phyloP scores from a whole-genome alignment of 2,888 invertebrate genomes.

The Scaptomyza parva region DNA sequence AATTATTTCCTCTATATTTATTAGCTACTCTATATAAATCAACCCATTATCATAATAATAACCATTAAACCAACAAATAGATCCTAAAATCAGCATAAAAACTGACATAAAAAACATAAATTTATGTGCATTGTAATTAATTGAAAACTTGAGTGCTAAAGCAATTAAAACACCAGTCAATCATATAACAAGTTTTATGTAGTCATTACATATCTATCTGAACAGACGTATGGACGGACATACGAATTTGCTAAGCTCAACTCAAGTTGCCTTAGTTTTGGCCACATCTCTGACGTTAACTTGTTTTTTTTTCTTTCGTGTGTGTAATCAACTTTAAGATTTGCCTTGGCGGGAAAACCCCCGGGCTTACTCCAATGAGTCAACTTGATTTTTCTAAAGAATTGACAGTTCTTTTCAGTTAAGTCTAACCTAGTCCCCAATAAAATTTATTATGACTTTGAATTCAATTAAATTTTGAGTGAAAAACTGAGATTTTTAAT shows the following conservation, averaged over 20 bases:
- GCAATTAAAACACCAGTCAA: constrained; percentile 19
- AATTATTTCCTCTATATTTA: background rate
- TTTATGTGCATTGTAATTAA: constrained; percentile 25
- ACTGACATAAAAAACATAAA: constrained; percentile 20
- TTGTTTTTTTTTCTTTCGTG: background rate
- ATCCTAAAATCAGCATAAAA: constrained; percentile 27
- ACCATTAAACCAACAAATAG: constrained; percentile 1
- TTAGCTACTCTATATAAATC: background rate
- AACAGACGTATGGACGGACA: background rate
- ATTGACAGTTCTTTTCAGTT: background rate
- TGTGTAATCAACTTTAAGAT: background rate
- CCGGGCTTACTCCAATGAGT: constrained; percentile 17
- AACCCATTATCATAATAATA: constrained; percentile 14
- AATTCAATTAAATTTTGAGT: background rate
- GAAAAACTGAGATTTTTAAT: background rate
- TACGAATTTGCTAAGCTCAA: background rate
- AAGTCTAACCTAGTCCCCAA: too few relatives aligned
- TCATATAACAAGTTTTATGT: constrained; percentile 20
- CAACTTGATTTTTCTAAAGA: too few relatives aligned
- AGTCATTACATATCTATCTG: constrained; percentile 17
- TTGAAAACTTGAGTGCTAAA: constrained; percentile 4
- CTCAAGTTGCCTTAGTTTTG: constrained; percentile 3
- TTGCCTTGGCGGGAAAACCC: constrained; percentile 30
- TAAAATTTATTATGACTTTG: too few relatives aligned
- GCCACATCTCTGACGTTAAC: constrained; percentile 4